A percentile compares a stretch with the other conserved stretches of the same genome.
These are phyloP conservation scores for Laspeyria flexula DNA, from an alignment of 2,888 invertebrate genomes.

Conservation along the genomic window DNA sequence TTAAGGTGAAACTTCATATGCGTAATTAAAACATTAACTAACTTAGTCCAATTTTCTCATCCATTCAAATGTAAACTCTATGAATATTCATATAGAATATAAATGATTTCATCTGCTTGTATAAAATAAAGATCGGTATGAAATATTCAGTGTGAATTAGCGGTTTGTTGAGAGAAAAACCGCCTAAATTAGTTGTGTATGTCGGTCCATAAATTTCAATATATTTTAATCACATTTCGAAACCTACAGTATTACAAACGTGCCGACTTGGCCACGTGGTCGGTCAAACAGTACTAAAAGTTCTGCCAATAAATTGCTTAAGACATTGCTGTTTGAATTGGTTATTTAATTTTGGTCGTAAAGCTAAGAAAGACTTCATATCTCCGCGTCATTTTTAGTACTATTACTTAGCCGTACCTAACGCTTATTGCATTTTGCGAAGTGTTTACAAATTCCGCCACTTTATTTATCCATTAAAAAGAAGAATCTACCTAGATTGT, in stretches of 20 bases:
- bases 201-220: slow-evolving; percentile 72
- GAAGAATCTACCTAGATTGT: too few species aligned
- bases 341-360: not conserved
- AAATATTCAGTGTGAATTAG: slow-evolving; percentile 78
- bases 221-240: slow-evolving; percentile 40
- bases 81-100: slow-evolving; percentile 42
- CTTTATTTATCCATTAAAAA: too few species aligned
- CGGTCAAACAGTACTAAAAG: slow-evolving; percentile 9
- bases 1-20: not conserved
- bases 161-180: slow-evolving; percentile 40
- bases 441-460: not conserved
- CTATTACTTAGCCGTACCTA: not conserved
- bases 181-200: slow-evolving; percentile 52
- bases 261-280: slow-evolving; percentile 27
- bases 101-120: slow-evolving; percentile 57
- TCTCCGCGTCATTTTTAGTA: not conserved
- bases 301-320: not conserved
- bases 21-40: not conserved
- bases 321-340: slow-evolving; percentile 11
- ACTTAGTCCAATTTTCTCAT: slow-evolving; percentile 10
- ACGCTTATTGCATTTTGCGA: not conserved
- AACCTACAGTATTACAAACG: slow-evolving; percentile 30
- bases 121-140: slow-evolving; percentile 73
- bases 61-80: slow-evolving; percentile 7
- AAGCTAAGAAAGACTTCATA: not conserved